Evolutionary conservation across 2,888 invertebrate species (phyloP).

Genomic region (Tigriopus californicus): DNA sequence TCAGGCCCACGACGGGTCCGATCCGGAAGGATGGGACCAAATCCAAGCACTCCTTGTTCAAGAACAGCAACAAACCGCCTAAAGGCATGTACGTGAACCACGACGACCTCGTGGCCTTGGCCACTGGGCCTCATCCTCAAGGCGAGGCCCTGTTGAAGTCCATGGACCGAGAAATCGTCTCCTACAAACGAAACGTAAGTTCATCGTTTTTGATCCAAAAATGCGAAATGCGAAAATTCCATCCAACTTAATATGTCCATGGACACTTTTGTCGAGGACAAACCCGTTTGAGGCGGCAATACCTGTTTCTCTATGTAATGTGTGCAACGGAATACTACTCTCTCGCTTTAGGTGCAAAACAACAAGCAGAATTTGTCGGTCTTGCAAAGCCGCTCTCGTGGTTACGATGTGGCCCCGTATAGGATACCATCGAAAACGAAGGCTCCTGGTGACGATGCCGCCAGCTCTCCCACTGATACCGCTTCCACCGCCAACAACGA

Average conservation of each 20-base stretch:
- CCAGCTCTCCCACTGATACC: constrained; percentile 4
- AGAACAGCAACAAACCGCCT: constrained; percentile 57
- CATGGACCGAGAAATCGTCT: constrained; percentile 81
- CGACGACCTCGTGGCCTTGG: constrained; percentile 74
- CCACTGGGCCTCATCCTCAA: constrained; percentile 49
- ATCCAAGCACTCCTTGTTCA: constrained; percentile 19
- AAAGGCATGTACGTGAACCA: constrained; percentile 94
- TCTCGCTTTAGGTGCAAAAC: constrained; percentile 55
- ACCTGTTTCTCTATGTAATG: neutral
- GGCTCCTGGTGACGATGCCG: too few relatives aligned
- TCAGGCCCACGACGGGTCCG: constrained; percentile 21
- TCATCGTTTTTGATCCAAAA: neutral
- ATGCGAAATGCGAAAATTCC: neutral
- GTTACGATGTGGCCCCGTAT: constrained; percentile 24
- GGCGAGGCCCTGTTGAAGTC: constrained; percentile 69
- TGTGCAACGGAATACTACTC: too few relatives aligned
- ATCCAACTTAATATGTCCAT: too few relatives aligned
- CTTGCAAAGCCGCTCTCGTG: neutral
- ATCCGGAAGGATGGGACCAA: constrained; percentile 20
- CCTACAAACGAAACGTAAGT: constrained; percentile 89
- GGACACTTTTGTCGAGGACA: too few relatives aligned
- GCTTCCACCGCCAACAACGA: neutral
- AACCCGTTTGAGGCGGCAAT: too few relatives aligned
- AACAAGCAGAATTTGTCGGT: constrained; percentile 54
- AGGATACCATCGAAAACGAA: constrained; percentile 30